phyloP scores from a whole-genome alignment of 2,888 invertebrate genomes.

The Thalpophila matura region DNA sequence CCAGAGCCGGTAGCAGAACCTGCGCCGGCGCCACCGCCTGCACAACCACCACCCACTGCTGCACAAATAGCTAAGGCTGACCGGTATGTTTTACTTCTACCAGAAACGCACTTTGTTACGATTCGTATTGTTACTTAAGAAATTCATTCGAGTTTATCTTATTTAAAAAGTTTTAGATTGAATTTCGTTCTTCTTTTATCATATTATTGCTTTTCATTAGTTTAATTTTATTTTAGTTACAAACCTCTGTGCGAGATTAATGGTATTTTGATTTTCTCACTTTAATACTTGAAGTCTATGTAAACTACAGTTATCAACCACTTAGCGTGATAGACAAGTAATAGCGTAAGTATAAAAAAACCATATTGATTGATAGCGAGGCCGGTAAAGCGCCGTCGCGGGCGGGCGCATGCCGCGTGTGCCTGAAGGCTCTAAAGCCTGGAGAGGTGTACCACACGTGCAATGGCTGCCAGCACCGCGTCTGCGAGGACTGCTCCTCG shows the following conservation, averaged over 20 bases:
- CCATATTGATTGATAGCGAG: slow-evolving; percentile 81
- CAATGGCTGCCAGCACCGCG: slow-evolving; percentile 97
- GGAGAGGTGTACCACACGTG: slow-evolving; percentile 97
- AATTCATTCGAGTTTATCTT: slow-evolving; percentile 34
- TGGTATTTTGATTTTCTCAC: neutral
- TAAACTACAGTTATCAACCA: too few species aligned
- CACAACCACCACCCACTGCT: slow-evolving; percentile 80
- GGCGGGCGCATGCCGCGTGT: slow-evolving; percentile 94
- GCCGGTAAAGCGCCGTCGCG: slow-evolving; percentile 94
- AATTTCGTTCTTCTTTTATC: slow-evolving; percentile 32
- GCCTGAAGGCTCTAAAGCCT: slow-evolving; percentile 96
- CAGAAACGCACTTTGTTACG: slow-evolving; percentile 13
- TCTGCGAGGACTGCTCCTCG: slow-evolving; percentile 98
- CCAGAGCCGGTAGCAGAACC: slow-evolving; percentile 86
- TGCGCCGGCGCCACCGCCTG: slow-evolving; percentile 82
- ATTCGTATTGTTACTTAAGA: slow-evolving; percentile 28
- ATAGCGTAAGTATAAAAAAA: too few species aligned
- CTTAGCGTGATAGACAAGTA: neutral
- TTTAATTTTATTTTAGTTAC: slow-evolving; percentile 10
- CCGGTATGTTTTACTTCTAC: slow-evolving; percentile 75
- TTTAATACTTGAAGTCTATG: neutral
- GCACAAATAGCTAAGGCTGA: slow-evolving; percentile 83
- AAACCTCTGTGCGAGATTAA: neutral
- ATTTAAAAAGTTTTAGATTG: slow-evolving; percentile 36
- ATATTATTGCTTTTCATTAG: slow-evolving; percentile 32